Percentiles rank a stretch among this genome's conserved stretches.
Conservation (phyloP, 2,888 invertebrate species). For the Stegana nigrithorax region DNA sequence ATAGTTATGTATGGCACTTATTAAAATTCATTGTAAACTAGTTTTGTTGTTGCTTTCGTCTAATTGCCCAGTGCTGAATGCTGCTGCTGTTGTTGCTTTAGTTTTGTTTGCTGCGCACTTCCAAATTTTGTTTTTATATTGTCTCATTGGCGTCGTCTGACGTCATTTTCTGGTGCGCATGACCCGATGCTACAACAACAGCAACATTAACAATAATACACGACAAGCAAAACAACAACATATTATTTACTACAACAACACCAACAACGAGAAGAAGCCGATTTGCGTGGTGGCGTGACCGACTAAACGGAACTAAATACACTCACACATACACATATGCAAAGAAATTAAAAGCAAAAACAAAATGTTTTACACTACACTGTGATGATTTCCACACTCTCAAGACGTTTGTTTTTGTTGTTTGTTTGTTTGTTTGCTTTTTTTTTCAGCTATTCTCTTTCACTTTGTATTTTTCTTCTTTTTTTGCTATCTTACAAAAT, state of each 20-base stretch:
- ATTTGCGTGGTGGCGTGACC: constrained; percentile 55
- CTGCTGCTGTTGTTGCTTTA: constrained; percentile 20
- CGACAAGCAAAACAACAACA: too few relatives aligned
- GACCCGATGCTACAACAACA: constrained; percentile 41
- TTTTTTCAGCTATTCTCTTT: neutral
- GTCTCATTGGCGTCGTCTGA: constrained; percentile 34
- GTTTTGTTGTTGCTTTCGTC: neutral
- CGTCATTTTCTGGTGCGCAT: constrained; percentile 54
- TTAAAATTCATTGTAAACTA: constrained; percentile 39
- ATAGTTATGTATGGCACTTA: constrained; percentile 40
- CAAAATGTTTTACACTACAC: too few relatives aligned
- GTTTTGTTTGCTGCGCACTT: constrained; percentile 51
- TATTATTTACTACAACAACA: constrained; percentile 12
- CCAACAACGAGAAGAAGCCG: constrained; percentile 30
- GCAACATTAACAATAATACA: constrained; percentile 11
- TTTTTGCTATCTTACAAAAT: neutral
- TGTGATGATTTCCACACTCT: too few relatives aligned
- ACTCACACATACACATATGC: neutral
- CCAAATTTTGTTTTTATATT: constrained; percentile 44
- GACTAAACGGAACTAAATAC: constrained; percentile 52
- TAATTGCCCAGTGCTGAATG: neutral
- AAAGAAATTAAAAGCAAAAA: constrained; percentile 2
- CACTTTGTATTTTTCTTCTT: neutral
- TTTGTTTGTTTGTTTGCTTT: neutral
- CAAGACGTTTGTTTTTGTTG: neutral